Evolutionary conservation across 2,888 invertebrate species (phyloP), one percentile per base, ranked within the genome.

Genomic region (Melipona beecheii): DNA sequence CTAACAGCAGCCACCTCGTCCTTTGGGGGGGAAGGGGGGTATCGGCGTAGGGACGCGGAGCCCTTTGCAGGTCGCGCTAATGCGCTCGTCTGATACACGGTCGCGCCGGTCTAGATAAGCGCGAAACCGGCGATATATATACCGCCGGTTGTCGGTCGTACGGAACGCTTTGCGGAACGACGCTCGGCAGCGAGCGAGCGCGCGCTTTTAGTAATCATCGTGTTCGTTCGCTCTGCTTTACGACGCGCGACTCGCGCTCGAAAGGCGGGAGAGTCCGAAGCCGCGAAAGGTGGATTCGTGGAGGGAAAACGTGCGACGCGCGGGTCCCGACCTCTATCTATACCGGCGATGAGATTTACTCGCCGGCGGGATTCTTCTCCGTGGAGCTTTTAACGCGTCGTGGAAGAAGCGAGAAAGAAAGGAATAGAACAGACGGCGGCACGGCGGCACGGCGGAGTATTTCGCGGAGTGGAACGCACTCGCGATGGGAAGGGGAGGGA

Each of bases 71-170:
- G 66, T 52, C 84, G 90, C 88, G 90, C 88, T 89, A 89, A 89
- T 89, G 90, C 89, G 90, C 90, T 88, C 88, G 79, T 86, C 88
- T 73, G 89, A 86, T 88, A 86, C 88, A 86, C 86, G 80, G 83
- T 19, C 43, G 83, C 82, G 79, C 64, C 78, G 84, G 80, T 78
- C 79, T 84, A 89, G 90, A 89, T 89, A 89, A 89, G 90, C 85
- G 83, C 78, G 65, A 84, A 86, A 84, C 86, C 80, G 82, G 83
- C 86, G 79, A 85, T 81, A 85, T 81, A 86, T 78, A 82, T 78
- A 80, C 83, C 80, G 72, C 75, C 43, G 43, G 78, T 81, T 84
- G 79, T 87, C 88, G 84, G 73, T 78, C 71, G 72, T 72, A 36
- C 69, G 17, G 71, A 65, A 80, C 78, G 80, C 75, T 87, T 81